Conservation (phyloP, 2,797 vertebrate species). For the Psittacula echo region DNA sequence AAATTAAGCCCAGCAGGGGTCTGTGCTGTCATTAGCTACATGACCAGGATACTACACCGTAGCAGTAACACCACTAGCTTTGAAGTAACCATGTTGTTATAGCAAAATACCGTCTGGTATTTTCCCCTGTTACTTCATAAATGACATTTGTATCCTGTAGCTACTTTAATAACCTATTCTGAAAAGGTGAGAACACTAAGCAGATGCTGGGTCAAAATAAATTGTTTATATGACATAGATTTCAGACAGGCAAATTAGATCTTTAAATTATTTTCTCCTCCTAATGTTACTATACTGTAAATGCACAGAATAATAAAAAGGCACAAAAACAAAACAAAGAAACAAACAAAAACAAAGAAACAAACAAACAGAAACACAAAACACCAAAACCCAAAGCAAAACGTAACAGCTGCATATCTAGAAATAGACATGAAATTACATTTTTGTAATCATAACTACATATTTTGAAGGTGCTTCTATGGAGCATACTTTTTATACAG, state of each 20-base stretch:
- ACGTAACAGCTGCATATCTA: neutral
- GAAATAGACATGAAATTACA: neutral
- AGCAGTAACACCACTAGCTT: neutral
- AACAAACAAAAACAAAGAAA: neutral
- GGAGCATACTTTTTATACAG: neutral
- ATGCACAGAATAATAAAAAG: neutral
- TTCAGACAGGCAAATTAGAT: neutral
- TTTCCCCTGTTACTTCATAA: constrained; percentile 11
- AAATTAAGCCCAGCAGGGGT: neutral
- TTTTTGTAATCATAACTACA: neutral
- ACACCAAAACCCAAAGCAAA: neutral
- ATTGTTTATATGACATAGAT: neutral
- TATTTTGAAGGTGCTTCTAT: neutral
- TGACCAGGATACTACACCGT: neutral
- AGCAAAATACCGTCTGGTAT: neutral
- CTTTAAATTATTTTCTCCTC: neutral
- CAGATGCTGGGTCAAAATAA: constrained; percentile 9
- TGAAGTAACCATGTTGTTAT: neutral
- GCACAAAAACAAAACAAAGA: neutral
- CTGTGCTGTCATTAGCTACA: neutral
- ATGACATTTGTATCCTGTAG: neutral
- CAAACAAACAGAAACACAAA: neutral
- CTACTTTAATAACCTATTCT: neutral
- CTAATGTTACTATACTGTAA: neutral
- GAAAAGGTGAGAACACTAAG: constrained; percentile 37